These are phyloP conservation scores for Porites cylindrica DNA, from an alignment of 92 coral and sea anemone genomes.

Conservation along the genomic window DNA sequence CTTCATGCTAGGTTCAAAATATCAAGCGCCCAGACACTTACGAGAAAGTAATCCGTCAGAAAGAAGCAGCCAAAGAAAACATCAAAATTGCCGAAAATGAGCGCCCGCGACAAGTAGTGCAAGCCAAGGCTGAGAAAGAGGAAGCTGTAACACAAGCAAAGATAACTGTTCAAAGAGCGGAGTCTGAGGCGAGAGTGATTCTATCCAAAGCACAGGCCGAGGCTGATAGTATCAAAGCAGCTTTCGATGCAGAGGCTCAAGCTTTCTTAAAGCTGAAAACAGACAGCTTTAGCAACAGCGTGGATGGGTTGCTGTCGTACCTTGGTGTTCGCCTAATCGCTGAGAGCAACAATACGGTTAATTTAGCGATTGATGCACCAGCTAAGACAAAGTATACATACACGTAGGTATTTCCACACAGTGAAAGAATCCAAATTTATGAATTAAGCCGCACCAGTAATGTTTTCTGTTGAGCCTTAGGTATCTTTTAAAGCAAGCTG, in stretches of 20 bases:
- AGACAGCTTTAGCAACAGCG: conserved; percentile 54
- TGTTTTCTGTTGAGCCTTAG: too few species aligned
- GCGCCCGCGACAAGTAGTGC: conserved; percentile 82
- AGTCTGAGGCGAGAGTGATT: conserved; percentile 73
- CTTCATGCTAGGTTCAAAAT: conserved; percentile 23
- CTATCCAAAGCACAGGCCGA: conserved; percentile 76
- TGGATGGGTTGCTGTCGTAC: conserved; percentile 85
- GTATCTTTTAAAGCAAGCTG: too few species aligned
- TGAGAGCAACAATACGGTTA: conserved; percentile 72
- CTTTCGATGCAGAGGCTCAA: conserved; percentile 73
- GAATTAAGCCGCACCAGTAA: too few species aligned
- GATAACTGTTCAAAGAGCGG: conserved; percentile 71
- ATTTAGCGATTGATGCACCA: conserved; percentile 86
- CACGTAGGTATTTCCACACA: neutral
- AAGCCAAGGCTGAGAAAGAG: conserved; percentile 67
- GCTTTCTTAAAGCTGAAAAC: conserved; percentile 68
- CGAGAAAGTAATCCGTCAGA: conserved; percentile 77
- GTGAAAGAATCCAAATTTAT: neutral
- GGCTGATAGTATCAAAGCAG: conserved; percentile 68
- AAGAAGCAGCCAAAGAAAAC: conserved; percentile 92
- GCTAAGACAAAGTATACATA: conserved; percentile 91
- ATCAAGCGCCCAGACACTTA: conserved; percentile 73
- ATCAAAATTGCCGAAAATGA: conserved; percentile 81
- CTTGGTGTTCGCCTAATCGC: conserved; percentile 81
- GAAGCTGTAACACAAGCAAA: conserved; percentile 82